These are phyloP conservation scores for Tridacna crocea DNA, from an alignment of 2,888 invertebrate genomes.

Conservation along the genomic window DNA sequence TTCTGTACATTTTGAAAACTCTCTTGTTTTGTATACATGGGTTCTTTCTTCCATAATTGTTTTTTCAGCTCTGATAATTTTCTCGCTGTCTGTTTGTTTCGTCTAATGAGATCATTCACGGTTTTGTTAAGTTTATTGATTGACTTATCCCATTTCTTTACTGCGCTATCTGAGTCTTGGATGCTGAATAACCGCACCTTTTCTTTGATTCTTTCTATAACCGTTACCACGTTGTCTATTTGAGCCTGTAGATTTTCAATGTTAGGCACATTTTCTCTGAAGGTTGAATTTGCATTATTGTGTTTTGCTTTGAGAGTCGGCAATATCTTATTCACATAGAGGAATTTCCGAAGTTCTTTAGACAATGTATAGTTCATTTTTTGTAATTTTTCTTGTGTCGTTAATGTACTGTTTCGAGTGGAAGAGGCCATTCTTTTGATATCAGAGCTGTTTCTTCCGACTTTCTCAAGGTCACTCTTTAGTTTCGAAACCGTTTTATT, in stretches of 20 bases:
- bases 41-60: conserved; percentile 36
- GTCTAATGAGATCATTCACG: conserved; percentile 19
- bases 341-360: conserved; percentile 44
- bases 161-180: conserved; percentile 42
- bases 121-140: conserved; percentile 44
- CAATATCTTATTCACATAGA: conserved; percentile 40
- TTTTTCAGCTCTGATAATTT: conserved; percentile 36
- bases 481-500: not conserved
- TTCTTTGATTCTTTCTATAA: conserved; percentile 51
- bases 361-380: conserved; percentile 21
- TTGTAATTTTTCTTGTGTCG: not conserved
- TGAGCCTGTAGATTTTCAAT: conserved; percentile 31
- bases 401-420: not conserved
- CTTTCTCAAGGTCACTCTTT: not conserved
- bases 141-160: conserved; percentile 40
- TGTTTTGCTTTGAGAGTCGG: conserved; percentile 38
- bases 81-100: conserved; percentile 21
- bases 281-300: conserved; percentile 31
- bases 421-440: not conserved
- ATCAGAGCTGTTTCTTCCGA: not conserved
- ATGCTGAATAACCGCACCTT: conserved; percentile 54
- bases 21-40: conserved; percentile 45
- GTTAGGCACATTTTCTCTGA: conserved; percentile 26
- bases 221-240: conserved; percentile 26
- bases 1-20: conserved; percentile 28